Evolutionary conservation across 2,113 vertebrate genomes (phyloP).

Genomic region (Salvelinus namaycush): DNA sequence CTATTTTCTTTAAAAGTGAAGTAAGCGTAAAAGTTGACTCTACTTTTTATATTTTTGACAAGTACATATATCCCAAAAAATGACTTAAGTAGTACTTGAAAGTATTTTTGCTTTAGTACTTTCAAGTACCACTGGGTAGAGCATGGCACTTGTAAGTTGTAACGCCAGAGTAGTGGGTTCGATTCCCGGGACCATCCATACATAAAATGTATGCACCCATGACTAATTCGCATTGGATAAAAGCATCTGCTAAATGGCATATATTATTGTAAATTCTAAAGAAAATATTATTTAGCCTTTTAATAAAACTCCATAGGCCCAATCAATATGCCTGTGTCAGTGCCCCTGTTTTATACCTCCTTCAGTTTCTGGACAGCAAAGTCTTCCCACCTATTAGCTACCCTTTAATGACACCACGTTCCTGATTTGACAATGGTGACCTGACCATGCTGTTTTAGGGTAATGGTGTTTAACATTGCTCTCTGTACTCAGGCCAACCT

Average conservation of each 20-base stretch:
- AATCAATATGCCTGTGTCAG: not conserved
- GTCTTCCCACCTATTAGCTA: too few species aligned
- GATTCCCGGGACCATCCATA: too few species aligned
- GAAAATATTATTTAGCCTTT: conserved; percentile 11
- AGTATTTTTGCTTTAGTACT: too few species aligned
- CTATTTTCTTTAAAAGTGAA: conserved; percentile 14
- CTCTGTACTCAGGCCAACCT: conserved; percentile 74
- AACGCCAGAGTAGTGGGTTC: too few species aligned
- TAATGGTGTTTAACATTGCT: not conserved
- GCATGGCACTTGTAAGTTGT: too few species aligned
- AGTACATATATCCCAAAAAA: too few species aligned
- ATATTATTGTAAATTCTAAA: not conserved
- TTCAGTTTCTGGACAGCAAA: too few species aligned
- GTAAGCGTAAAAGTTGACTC: not conserved
- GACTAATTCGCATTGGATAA: too few species aligned
- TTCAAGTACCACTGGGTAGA: too few species aligned
- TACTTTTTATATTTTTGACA: too few species aligned
- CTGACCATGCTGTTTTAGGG: not conserved
- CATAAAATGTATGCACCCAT: not conserved
- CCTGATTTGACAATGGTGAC: not conserved
- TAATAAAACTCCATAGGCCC: not conserved
- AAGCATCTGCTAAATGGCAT: too few species aligned
- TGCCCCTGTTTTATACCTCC: not conserved
- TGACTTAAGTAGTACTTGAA: too few species aligned
- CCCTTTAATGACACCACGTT: not conserved